A percentile compares a stretch with the other conserved stretches of the same genome.
Evolutionary conservation across 2,113 vertebrate genomes (phyloP).

Genomic region (Xiphophorus maculatus): DNA sequence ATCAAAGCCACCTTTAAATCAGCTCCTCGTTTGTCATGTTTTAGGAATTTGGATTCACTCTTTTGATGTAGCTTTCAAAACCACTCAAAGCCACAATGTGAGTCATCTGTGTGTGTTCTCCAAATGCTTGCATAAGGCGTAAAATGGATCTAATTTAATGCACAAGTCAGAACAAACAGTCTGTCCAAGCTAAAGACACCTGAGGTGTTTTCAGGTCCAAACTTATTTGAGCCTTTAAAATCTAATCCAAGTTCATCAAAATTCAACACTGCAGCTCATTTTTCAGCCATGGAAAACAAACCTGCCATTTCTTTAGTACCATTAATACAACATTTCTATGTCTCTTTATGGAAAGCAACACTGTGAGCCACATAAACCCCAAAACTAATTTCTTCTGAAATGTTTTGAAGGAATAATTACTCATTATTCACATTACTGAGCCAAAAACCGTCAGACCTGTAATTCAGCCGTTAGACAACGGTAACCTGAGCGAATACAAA

Average conservation of each 20-base stretch:
- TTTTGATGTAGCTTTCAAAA: conserved; percentile 81
- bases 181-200: conserved; percentile 25
- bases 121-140: conserved; percentile 39
- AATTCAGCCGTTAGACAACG: no score
- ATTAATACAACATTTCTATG: background rate
- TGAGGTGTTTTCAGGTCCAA: conserved; percentile 27
- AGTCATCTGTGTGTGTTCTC: conserved; percentile 48
- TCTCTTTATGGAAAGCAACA: background rate
- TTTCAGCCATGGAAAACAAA: no score
- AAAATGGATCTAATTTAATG: conserved; percentile 62
- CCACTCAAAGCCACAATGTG: conserved; percentile 52
- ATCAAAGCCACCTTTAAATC: conserved; percentile 75
- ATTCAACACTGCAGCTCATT: background rate
- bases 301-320: no score
- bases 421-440: background rate
- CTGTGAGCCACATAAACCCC: background rate
- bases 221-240: conserved; percentile 1
- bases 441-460: background rate
- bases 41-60: conserved; percentile 66
- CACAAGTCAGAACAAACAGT: conserved; percentile 49
- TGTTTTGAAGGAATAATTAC: background rate
- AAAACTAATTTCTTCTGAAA: background rate
- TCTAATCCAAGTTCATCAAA: background rate
- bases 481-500: no score
- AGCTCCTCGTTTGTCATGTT: conserved; percentile 64